phyloP scores from a whole-genome alignment of 1,140 invertebrate species.

The Heliconius nattereri region DNA sequence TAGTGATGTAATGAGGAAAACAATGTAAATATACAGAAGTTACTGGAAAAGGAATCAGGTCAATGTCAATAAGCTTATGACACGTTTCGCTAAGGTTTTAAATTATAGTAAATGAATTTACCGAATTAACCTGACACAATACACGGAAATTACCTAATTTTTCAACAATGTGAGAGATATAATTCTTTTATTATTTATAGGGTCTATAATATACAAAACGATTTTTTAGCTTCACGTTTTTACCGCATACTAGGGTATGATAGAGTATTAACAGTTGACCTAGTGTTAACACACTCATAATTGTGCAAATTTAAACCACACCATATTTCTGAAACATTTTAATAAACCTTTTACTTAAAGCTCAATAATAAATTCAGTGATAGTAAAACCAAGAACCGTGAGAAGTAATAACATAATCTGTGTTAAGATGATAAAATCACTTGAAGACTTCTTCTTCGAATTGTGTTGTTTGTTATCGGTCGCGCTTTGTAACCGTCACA shows the following conservation, averaged over 20 bases:
- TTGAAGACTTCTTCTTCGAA: constrained; percentile 24
- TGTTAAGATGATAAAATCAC: constrained; percentile 38
- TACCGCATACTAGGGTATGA: no score
- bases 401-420: constrained; percentile 37
- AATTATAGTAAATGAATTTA: neutral
- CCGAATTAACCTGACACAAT: neutral
- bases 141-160: neutral
- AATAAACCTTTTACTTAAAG: neutral
- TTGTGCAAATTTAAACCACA: no score
- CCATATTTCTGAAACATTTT: no score
- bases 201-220: no score
- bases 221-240: no score
- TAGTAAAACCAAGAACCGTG: constrained; percentile 32
- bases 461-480: constrained; percentile 33
- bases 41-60: constrained; percentile 14
- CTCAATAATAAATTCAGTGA: neutral
- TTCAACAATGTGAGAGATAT: no score
- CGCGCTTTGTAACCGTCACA: neutral
- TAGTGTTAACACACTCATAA: no score
- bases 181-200: no score
- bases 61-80: constrained; percentile 22
- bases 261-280: no score
- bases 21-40: neutral
- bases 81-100: neutral
- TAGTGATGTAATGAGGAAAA: constrained; percentile 31